Percentiles rank a stretch among this genome's conserved stretches.
Conservation (phyloP, 2,888 invertebrate species). For the Nesidiocoris tenuis region DNA sequence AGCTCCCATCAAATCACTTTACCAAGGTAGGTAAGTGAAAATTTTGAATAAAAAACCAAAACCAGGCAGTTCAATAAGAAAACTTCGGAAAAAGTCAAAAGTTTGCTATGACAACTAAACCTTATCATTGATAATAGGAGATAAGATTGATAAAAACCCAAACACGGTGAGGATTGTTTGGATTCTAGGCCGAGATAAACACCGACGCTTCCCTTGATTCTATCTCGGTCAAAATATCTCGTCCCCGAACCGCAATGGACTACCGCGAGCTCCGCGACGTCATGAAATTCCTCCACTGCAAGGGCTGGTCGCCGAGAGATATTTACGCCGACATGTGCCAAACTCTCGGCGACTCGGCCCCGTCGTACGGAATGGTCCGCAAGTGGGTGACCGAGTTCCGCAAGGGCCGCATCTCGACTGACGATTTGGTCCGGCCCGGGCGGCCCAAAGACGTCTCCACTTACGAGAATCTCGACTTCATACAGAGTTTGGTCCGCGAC, state of each 20-base stretch:
- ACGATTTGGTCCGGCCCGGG: slow-evolving; percentile 12
- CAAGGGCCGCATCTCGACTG: slow-evolving; percentile 7
- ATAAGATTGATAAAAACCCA: too few species aligned
- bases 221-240: too few species aligned
- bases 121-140: too few species aligned
- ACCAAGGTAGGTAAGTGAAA: too few species aligned
- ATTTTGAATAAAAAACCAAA: too few species aligned
- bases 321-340: slow-evolving; percentile 35
- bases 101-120: too few species aligned
- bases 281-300: slow-evolving; percentile 37
- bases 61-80: too few species aligned
- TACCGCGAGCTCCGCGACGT: slow-evolving; percentile 35
- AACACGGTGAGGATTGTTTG: too few species aligned
- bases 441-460: slow-evolving; percentile 27
- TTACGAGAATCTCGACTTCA: slow-evolving; percentile 35
- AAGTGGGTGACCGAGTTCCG: slow-evolving; percentile 33
- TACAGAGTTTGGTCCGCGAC: slow-evolving; percentile 29
- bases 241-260: slow-evolving; percentile 29
- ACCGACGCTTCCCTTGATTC: too few species aligned
- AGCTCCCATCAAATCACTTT: too few species aligned
- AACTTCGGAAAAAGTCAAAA: too few species aligned
- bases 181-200: too few species aligned
- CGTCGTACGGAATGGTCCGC: slow-evolving; percentile 33
- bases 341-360: slow-evolving; percentile 32
- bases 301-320: slow-evolving; percentile 29